Evolutionary conservation across 2,797 vertebrate species (phyloP).

Genomic region (Glyptemys insculpta): DNA sequence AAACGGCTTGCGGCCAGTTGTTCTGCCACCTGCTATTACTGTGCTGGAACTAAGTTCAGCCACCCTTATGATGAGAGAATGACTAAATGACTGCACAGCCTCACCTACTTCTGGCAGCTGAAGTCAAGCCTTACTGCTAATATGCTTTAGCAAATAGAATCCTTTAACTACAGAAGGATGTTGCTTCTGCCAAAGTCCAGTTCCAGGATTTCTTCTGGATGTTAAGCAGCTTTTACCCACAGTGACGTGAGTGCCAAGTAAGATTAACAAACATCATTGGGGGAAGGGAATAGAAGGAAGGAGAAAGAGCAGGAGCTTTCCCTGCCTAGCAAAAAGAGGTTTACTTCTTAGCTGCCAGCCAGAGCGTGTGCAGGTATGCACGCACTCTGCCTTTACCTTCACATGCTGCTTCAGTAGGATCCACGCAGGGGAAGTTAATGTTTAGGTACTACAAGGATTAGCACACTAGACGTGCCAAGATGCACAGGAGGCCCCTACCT

Average conservation of each 20-base stretch:
- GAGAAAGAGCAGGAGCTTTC: constrained; percentile 25
- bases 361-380: neutral
- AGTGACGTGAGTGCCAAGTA: constrained; percentile 21
- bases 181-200: constrained; percentile 42
- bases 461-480: neutral
- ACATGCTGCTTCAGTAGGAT: constrained; percentile 14
- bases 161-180: constrained; percentile 36
- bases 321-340: constrained; percentile 40
- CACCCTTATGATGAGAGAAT: neutral
- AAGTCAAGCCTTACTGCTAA: neutral
- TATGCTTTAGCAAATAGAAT: neutral
- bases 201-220: constrained; percentile 52
- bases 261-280: constrained; percentile 53
- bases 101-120: constrained; percentile 27
- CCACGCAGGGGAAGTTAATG: neutral
- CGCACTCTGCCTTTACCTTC: constrained; percentile 14
- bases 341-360: constrained; percentile 28
- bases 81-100: neutral
- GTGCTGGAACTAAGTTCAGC: neutral
- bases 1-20: fast-evolving
- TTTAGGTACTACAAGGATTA: neutral
- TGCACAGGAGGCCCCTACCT: neutral
- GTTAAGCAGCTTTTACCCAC: constrained; percentile 68
- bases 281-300: neutral
- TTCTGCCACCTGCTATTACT: constrained; percentile 23